Evolutionary conservation across 2,888 invertebrate genomes (phyloP), one percentile per base, ranked within the genome.

Genomic region (Scaptomyza caliginosa): DNA sequence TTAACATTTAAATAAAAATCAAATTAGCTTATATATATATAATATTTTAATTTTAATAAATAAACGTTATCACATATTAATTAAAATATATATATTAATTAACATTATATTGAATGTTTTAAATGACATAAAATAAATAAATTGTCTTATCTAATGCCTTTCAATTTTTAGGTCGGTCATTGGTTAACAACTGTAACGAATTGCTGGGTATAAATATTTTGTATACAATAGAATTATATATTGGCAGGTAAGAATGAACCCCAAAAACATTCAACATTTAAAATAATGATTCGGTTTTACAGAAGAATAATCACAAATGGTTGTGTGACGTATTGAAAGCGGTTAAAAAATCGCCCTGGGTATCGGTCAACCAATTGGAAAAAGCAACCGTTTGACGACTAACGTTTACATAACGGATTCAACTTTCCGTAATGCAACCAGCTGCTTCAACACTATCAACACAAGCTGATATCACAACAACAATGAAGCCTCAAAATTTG

Each of bases 241-340:
- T 43, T 56, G 13, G 43, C 17, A 58, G 56, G 58, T 59, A 38
- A 56, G 58, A 17, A 13, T 11, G 8, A 5, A 23, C 4, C 4
- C 5, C 6, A 13, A 6, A 6, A 13, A 32, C 1, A 1, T 4
- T 3, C n/a, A 23, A 13, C 24, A 8, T 4, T 50, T 11, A 10
- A 7, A 24, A 21, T 45, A 6, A 38, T 21, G 21, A 11, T n/a
- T 50, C n/a, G n/a, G 11, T 32, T 69, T 32, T 30, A 39, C 66
- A 54, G 39, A 49, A 89, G 84, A 77, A 71, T 42, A 56, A 52
- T 80, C 88, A 82, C 89, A 82, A 84, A 89, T 88, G 90, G 84
- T 90, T 90, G 89, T 88, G 91, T 92, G 92, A 91, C 80, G 90
- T 92, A 89, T 74, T 87, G 64, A 68, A 81, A 74, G 73, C 77